phyloP scores from a whole-genome alignment of 2,888 invertebrate species.

The Lamellibrachia satsuma region DNA sequence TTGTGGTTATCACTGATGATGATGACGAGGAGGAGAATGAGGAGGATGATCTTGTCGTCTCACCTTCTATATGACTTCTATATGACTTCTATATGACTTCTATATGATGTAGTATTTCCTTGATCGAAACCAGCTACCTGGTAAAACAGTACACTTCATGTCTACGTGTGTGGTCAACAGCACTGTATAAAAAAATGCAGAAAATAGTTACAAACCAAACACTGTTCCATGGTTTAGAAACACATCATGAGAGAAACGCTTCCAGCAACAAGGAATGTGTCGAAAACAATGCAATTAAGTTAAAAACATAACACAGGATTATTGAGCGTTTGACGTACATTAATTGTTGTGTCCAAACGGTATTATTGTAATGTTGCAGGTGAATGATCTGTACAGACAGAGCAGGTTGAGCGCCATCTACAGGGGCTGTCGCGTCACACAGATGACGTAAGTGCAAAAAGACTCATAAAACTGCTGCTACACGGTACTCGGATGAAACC shows the following conservation, averaged over 20 bases:
- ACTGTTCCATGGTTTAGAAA: too few relatives aligned
- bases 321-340: neutral
- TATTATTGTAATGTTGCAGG: neutral
- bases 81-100: too few relatives aligned
- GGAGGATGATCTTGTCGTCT: too few relatives aligned
- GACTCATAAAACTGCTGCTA: neutral
- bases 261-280: neutral
- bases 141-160: neutral
- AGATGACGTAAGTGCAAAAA: neutral
- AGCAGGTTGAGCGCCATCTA: neutral
- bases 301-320: neutral
- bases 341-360: too few relatives aligned
- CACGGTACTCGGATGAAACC: too few relatives aligned
- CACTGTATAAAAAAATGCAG: neutral
- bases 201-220: neutral
- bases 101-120: neutral
- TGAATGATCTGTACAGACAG: neutral
- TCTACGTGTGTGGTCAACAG: neutral
- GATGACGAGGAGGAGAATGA: too few relatives aligned
- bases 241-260: neutral
- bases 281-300: neutral
- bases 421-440: neutral
- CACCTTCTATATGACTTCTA: too few relatives aligned
- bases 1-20: too few relatives aligned
- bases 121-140: neutral